phyloP scores from a whole-genome alignment of 2,797 vertebrate genomes.

The Erpetoichthys calabaricus region DNA sequence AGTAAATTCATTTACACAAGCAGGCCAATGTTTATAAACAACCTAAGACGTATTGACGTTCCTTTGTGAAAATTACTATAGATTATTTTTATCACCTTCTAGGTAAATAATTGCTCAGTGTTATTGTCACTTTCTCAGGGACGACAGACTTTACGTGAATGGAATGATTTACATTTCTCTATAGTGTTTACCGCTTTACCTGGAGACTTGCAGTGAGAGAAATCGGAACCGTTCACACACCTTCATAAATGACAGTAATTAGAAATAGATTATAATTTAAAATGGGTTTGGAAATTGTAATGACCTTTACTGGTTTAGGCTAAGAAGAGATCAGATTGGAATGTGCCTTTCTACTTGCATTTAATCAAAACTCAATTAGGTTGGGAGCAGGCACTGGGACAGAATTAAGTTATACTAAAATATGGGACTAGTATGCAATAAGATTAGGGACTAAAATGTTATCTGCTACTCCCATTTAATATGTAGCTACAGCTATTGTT shows the following conservation, averaged over 20 bases:
- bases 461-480: too few species aligned
- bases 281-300: background rate
- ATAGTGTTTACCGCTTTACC: background rate
- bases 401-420: too few species aligned
- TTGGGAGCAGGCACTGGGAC: background rate
- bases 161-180: background rate
- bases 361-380: background rate
- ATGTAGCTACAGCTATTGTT: too few species aligned
- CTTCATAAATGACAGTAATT: background rate
- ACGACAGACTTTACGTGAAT: background rate
- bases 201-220: background rate
- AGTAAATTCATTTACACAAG: background rate
- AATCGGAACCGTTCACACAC: background rate
- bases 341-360: background rate
- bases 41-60: slow-evolving; percentile 3
- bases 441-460: too few species aligned
- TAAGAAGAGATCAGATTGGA: background rate
- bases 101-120: slow-evolving; percentile 5
- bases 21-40: slow-evolving; percentile 3
- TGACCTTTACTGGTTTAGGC: background rate
- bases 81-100: slow-evolving; percentile 7
- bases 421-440: too few species aligned
- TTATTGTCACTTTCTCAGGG: slow-evolving; percentile 3
- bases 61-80: slow-evolving; percentile 4
- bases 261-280: background rate